Evolutionary conservation across 2,113 vertebrate genomes (phyloP), one percentile per base, ranked within the genome.

Genomic region (Antigone vipio): DNA sequence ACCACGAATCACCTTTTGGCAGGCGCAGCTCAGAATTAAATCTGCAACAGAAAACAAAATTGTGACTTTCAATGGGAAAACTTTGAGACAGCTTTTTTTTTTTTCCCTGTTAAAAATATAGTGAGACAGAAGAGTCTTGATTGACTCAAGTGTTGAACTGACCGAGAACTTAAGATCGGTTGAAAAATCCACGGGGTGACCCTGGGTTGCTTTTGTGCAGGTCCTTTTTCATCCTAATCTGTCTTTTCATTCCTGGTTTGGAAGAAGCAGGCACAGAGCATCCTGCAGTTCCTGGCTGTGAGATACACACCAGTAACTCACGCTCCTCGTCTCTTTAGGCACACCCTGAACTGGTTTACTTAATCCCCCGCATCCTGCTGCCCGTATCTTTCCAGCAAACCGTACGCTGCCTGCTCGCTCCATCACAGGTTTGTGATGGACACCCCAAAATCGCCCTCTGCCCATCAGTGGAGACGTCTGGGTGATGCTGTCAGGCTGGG

Each of bases 281-380:
- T 8, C 60, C 60, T 12, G 19, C 34, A 11, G 53, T 12, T 59
- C 75, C 75, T 10, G 27, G 8, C 30, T 4, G 0, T 6, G n/a
- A 27, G 47, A 9, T 7, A 21, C 24, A 17, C 72, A 32, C n/a
- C 73, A 13, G 35, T 6, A 32, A 11, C 29, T 64, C 38, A 0
- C 12, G 1, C 15, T 20, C 26, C 79, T 23, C 0, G 0, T 32
- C 38, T 30, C 11, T 49, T 30, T 1, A 0, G n/a, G 24, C 50
- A 32, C 40, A 45, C 64, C 47, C 30, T 2, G 10, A 38, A 6
- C 35, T 8, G 30, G 5, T n/a, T 76, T 53, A 34, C 32, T 18
- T 16, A 4, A 5, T 5, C 4, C 26, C 9, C 12, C 1, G 0
- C 4, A 4, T n/a, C 56, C 67, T 9, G 55, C 45, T 26, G 55